These are phyloP conservation scores for Papilio xuthus DNA, from an alignment of 1,140 invertebrate genomes.

Conservation along the genomic window DNA sequence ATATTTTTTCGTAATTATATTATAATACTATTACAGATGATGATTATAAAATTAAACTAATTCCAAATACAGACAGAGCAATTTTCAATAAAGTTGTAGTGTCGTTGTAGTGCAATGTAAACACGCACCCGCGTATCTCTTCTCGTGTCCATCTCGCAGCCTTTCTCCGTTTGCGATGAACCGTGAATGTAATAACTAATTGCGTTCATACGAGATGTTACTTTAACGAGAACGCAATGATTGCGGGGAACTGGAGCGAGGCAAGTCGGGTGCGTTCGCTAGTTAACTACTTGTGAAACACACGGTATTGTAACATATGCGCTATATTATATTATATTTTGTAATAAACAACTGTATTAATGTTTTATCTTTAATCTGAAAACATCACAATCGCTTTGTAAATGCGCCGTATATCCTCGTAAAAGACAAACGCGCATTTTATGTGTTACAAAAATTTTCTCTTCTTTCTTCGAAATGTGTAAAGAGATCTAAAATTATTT, in stretches of 20 bases:
- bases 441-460: too few species aligned
- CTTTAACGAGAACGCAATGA: conserved; percentile 22
- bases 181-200: conserved; percentile 32
- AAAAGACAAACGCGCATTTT: neutral
- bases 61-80: neutral
- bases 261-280: conserved; percentile 21
- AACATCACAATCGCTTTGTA: neutral
- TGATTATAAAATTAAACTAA: neutral
- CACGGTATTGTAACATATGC: neutral
- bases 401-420: neutral
- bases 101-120: neutral
- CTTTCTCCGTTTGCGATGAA: conserved; percentile 27
- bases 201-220: conserved; percentile 15
- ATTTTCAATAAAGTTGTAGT: neutral
- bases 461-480: too few species aligned
- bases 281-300: conserved; percentile 20
- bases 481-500: too few species aligned
- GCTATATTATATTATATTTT: conserved; percentile 12
- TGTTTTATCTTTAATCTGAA: neutral
- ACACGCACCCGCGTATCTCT: neutral
- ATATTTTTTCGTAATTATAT: neutral
- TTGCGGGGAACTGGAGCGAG: conserved; percentile 19
- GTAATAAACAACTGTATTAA: neutral
- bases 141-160: conserved; percentile 17
- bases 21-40: neutral